Evolutionary conservation across 2,888 invertebrate species (phyloP), one percentile per base, ranked within the genome.

Genomic region (Andrena flavipes): DNA sequence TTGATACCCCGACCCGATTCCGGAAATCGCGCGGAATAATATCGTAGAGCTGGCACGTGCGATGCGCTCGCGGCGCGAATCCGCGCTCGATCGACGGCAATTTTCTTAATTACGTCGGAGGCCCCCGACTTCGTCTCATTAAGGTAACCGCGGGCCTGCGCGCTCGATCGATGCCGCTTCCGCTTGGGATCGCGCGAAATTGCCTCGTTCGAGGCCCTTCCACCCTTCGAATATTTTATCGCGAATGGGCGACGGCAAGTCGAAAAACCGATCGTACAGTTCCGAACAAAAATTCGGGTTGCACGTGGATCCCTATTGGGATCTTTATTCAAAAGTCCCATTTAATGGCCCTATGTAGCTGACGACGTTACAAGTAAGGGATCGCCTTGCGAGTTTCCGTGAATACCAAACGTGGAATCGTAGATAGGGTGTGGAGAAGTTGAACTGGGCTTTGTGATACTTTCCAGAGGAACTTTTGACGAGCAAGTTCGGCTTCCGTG

Each of bases 21-120:
- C 23, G 42, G 42, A 42, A 42, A 42, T 42, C 42, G 16, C 30
- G 20, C 8, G 42, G 33, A 72, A 71, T 59, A 35, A 73, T 42
- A 65, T 51, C 20, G 16, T 2, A 26, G 29, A 26, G 29, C 16
- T 29, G 30, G 56, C 64, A 76, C 70, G 63, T 49, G 76, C 64
- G 48, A 64, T 48, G 63, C 56, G 64, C 59, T 49, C 64, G 23
- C 23, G n/a, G 3, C 23, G 23, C 8, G 56, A 63, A 62, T 35
- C 48, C 63, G 49, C 62, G 35, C 68, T 75, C 78, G 75, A 74
- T 75, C 75, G 68, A 30, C 48, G 48, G 75, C 69, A 75, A 79
- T 75, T 79, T 79, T 79, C 78, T 76, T 79, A 79, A 79, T 79
- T 79, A 79, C 78, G 42, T 35, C 54, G 35, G 48, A 2, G 33